A percentile compares a stretch with the other conserved stretches of the same genome.
These are phyloP conservation scores for Sminthurinus aureus DNA, from an alignment of 2,888 invertebrate genomes.

Conservation along the genomic window DNA sequence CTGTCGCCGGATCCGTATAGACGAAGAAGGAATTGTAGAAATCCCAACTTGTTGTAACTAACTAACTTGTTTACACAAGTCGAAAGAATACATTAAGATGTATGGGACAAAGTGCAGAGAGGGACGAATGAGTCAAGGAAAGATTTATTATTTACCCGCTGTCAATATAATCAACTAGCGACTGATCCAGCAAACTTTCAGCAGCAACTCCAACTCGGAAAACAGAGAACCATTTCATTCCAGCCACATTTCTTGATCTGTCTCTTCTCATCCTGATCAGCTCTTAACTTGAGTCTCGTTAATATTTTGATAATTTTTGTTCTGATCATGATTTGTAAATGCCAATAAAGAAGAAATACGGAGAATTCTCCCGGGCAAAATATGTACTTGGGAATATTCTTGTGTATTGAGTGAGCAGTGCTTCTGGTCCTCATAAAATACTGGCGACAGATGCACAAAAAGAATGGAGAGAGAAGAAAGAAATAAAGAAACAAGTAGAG, in stretches of 20 bases:
- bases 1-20: not conserved
- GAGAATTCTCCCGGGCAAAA: not conserved
- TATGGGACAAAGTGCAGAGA: not conserved
- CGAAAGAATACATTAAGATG: not conserved
- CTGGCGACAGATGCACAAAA: too few relatives aligned
- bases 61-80: conserved; percentile 14
- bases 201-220: not conserved
- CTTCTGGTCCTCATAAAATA: too few relatives aligned
- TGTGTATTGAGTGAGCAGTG: too few relatives aligned
- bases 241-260: not conserved
- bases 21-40: conserved; percentile 26
- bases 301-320: too few relatives aligned
- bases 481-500: too few relatives aligned
- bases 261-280: not conserved
- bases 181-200: conserved; percentile 16
- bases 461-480: not conserved
- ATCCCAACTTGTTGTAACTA: conserved; percentile 4
- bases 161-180: conserved; percentile 40
- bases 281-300: too few relatives aligned
- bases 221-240: not conserved
- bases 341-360: too few relatives aligned
- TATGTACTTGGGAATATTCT: too few relatives aligned
- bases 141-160: conserved; percentile 37
- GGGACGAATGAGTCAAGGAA: not conserved
- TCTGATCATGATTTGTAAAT: too few relatives aligned